phyloP scores from a whole-genome alignment of 2,113 vertebrate species.

The Strix aluco region DNA sequence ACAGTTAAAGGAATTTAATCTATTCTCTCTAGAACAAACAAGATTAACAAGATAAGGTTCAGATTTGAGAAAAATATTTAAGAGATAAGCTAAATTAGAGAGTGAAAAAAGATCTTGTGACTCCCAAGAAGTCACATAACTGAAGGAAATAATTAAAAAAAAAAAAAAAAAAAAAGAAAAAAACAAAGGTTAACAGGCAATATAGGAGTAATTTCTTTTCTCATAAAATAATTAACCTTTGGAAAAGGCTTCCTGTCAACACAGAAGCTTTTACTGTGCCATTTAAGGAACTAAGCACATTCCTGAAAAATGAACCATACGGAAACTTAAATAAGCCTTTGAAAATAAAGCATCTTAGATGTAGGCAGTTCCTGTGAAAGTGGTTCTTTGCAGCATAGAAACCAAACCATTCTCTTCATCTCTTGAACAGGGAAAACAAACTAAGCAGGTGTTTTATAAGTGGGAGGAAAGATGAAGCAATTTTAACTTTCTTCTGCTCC shows the following conservation, averaged over 20 bases:
- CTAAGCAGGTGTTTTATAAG: neutral
- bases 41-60: slow-evolving; percentile 74
- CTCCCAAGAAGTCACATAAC: slow-evolving; percentile 29
- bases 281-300: slow-evolving; percentile 50
- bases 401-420: neutral
- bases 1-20: slow-evolving; percentile 76
- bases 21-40: slow-evolving; percentile 74
- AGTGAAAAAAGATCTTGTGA: slow-evolving; percentile 55
- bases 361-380: neutral
- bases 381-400: neutral
- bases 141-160: slow-evolving; percentile 61
- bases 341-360: neutral
- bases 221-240: slow-evolving; percentile 76
- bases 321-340: slow-evolving; percentile 18
- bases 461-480: neutral
- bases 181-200: slow-evolving; percentile 70
- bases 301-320: slow-evolving; percentile 39
- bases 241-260: slow-evolving; percentile 67
- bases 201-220: slow-evolving; percentile 63
- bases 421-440: neutral
- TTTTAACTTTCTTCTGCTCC: neutral
- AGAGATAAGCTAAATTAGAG: slow-evolving; percentile 71
- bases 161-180: slow-evolving; percentile 16
- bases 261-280: slow-evolving; percentile 23
- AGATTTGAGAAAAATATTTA: slow-evolving; percentile 71